Conservation (phyloP, 2,797 vertebrate species). For the Paguma larvata region DNA sequence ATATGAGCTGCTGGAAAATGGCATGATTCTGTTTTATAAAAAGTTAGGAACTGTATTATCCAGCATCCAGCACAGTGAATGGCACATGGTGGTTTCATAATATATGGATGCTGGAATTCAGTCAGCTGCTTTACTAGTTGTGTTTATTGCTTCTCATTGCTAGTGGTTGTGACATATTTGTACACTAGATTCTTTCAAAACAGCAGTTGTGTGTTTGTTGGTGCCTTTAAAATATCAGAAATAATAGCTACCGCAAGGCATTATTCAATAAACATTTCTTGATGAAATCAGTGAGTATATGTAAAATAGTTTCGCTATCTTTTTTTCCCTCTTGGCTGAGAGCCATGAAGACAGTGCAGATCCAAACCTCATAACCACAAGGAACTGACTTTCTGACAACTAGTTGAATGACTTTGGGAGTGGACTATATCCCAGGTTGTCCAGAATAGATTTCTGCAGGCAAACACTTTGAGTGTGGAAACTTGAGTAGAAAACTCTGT, state of each 20-base stretch:
- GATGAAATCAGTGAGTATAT: not conserved
- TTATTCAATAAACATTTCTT: not conserved
- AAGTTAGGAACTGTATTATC: not conserved
- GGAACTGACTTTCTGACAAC: not conserved
- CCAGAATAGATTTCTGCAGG: not conserved
- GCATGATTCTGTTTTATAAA: constrained; percentile 48
- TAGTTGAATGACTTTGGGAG: not conserved
- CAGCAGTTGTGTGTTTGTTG: not conserved
- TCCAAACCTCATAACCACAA: not conserved
- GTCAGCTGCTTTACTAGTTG: not conserved
- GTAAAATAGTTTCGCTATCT: not conserved
- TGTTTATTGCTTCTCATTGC: not conserved
- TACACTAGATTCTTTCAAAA: not conserved
- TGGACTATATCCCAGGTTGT: not conserved
- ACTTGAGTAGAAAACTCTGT: not conserved
- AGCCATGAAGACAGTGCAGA: not conserved
- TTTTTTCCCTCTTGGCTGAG: not conserved
- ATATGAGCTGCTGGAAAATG: not conserved
- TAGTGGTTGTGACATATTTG: not conserved
- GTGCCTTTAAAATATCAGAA: not conserved
- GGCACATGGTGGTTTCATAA: not conserved
- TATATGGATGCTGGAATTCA: not conserved
- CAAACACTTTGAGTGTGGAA: not conserved
- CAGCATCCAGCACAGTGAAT: not conserved
- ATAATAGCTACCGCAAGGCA: not conserved